phyloP scores from a whole-genome alignment of 35 echinoderm and acorn worm species.

The Lytechinus pictus region DNA sequence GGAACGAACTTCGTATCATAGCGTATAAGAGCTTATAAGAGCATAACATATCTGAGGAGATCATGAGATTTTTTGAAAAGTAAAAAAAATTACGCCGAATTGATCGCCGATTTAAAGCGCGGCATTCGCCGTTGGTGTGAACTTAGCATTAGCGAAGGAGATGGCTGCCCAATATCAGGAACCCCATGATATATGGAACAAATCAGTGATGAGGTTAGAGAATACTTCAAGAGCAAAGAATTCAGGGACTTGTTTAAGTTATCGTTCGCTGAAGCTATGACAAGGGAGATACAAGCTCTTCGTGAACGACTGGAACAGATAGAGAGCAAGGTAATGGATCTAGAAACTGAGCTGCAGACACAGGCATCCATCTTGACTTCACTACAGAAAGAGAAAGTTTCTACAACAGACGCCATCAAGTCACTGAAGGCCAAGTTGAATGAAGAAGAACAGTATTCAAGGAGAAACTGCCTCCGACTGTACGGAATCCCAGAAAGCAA shows the following conservation, averaged over 20 bases:
- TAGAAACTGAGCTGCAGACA: neutral
- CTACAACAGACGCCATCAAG: neutral
- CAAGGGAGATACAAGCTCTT: neutral
- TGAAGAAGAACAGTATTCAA: neutral
- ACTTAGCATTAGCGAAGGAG: no score
- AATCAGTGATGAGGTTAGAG: neutral
- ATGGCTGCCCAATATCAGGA: no score
- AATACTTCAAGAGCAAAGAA: neutral
- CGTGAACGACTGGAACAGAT: neutral
- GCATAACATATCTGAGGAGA: no score
- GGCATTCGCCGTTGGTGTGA: no score
- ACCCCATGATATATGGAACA: no score
- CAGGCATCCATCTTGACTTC: neutral
- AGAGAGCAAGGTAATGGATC: constrained; percentile 22
- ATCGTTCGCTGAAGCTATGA: constrained; percentile 1
- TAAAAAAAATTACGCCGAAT: no score
- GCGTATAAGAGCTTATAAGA: no score
- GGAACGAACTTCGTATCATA: no score
- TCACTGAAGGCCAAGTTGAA: neutral
- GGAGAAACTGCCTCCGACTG: neutral
- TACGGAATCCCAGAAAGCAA: neutral
- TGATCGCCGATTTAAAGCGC: no score
- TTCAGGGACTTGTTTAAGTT: neutral
- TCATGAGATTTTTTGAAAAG: no score
- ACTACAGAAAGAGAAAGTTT: neutral